Evolutionary conservation across 2,113 vertebrate genomes (phyloP).

Genomic region (Trematocara nigrifrons): DNA sequence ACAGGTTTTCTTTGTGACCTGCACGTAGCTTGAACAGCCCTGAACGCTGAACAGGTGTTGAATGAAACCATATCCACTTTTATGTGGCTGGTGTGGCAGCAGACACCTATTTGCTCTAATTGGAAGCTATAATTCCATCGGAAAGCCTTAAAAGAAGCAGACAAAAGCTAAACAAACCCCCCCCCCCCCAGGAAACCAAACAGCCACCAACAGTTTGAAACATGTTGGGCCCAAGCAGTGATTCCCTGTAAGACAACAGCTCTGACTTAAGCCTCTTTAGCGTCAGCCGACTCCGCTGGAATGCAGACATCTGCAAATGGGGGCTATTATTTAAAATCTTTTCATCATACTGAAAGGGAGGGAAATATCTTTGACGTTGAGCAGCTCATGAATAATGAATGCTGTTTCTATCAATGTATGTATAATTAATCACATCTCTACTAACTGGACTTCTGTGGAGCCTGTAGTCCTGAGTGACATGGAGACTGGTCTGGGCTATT

Average conservation of each 20-base stretch:
- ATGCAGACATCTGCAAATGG: slow-evolving; percentile 68
- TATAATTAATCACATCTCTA: slow-evolving; percentile 76
- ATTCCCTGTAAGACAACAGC: slow-evolving; percentile 55
- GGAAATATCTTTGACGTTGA: slow-evolving; percentile 69
- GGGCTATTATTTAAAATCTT: slow-evolving; percentile 74
- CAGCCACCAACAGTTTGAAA: slow-evolving; percentile 25
- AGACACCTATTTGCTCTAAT: slow-evolving; percentile 5
- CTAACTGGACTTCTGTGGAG: slow-evolving; percentile 67
- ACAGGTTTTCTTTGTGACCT: slow-evolving; percentile 19
- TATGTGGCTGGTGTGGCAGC: background rate
- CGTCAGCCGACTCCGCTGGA: slow-evolving; percentile 54
- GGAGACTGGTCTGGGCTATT: slow-evolving; percentile 51
- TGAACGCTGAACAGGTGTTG: slow-evolving; percentile 49
- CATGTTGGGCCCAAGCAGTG: slow-evolving; percentile 22
- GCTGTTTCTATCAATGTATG: slow-evolving; percentile 78
- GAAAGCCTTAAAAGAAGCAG: slow-evolving; percentile 46
- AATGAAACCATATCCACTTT: slow-evolving; percentile 22
- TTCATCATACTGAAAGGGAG: slow-evolving; percentile 72
- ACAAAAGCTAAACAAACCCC: slow-evolving; percentile 46
- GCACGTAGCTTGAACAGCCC: slow-evolving; percentile 5
- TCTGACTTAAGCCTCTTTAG: slow-evolving; percentile 60
- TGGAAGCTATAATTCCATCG: slow-evolving; percentile 20
- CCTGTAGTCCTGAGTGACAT: slow-evolving; percentile 63
- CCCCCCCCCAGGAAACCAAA: slow-evolving; percentile 22
- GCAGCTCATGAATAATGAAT: slow-evolving; percentile 73